A percentile compares a stretch with the other conserved stretches of the same genome.
These are phyloP conservation scores for Hylaeus volcanicus DNA, from an alignment of 1,140 invertebrate genomes.

Conservation along the genomic window DNA sequence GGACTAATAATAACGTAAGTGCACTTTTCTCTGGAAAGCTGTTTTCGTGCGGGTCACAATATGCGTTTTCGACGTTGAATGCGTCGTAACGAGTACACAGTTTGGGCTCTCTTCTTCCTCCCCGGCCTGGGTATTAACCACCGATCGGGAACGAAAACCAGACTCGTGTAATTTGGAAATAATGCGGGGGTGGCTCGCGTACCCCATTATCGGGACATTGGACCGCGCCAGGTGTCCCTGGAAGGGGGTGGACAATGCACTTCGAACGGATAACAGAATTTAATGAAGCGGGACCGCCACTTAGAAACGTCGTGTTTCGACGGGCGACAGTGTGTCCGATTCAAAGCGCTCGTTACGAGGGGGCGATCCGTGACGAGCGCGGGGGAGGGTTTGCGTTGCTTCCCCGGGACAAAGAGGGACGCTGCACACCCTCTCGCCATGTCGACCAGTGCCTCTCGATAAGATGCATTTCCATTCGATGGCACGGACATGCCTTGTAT, in stretches of 20 bases:
- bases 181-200: conserved; percentile 45
- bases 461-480: conserved; percentile 18
- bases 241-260: conserved; percentile 38
- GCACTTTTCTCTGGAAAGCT: too few species aligned
- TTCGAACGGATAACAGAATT: conserved; percentile 55
- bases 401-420: conserved; percentile 30
- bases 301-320: conserved; percentile 51
- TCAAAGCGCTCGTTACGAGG: conserved; percentile 59
- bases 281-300: conserved; percentile 58
- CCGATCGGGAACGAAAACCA: neutral
- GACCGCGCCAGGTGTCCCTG: conserved; percentile 49
- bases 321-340: conserved; percentile 51
- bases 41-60: neutral
- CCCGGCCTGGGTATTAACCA: conserved; percentile 16
- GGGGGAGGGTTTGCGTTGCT: conserved; percentile 13
- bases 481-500: neutral
- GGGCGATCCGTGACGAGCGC: conserved; percentile 41
- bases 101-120: conserved; percentile 21
- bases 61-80: conserved; percentile 38
- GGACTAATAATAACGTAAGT: too few species aligned
- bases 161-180: conserved; percentile 46
- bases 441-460: neutral
- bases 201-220: conserved; percentile 32
- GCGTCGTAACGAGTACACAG: conserved; percentile 26
- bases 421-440: neutral